phyloP scores from a whole-genome alignment of 2,888 invertebrate species.

The Clepsis dumicolana region DNA sequence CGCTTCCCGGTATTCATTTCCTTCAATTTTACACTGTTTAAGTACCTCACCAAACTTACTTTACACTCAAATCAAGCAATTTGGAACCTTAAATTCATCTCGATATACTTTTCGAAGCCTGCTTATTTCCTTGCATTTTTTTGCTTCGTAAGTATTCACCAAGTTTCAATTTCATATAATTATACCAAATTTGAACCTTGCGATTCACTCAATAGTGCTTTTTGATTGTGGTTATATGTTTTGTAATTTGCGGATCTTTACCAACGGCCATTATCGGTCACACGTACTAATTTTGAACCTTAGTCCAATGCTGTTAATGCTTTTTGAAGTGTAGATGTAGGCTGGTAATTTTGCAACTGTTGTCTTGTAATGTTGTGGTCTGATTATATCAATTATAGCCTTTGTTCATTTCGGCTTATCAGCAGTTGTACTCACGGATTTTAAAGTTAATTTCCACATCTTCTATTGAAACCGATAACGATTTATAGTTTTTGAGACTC shows the following conservation, averaged over 20 bases:
- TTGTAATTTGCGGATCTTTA: constrained; percentile 24
- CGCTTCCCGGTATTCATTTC: constrained; percentile 65
- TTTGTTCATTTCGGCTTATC: constrained; percentile 49
- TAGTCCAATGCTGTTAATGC: background rate
- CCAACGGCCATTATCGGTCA: background rate
- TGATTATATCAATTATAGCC: constrained; percentile 69
- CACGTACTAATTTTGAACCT: constrained; percentile 21
- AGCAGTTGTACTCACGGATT: constrained; percentile 37
- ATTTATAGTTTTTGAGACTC: constrained; percentile 2
- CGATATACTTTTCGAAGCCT: background rate
- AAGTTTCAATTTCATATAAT: background rate
- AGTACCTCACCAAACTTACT: background rate
- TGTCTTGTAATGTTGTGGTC: constrained; percentile 61
- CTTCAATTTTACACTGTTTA: constrained; percentile 28
- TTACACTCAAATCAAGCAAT: background rate
- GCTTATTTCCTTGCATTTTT: constrained; percentile 4
- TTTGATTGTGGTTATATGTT: background rate
- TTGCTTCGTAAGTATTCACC: constrained; percentile 25
- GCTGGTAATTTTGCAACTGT: constrained; percentile 44
- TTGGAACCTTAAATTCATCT: background rate
- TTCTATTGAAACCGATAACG: background rate
- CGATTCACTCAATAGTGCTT: background rate
- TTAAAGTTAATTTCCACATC: constrained; percentile 19
- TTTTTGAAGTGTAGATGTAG: background rate
- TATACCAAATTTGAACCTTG: constrained; percentile 14